Evolutionary conservation across 1,140 invertebrate species (phyloP).

Genomic region (Delia radicum): DNA sequence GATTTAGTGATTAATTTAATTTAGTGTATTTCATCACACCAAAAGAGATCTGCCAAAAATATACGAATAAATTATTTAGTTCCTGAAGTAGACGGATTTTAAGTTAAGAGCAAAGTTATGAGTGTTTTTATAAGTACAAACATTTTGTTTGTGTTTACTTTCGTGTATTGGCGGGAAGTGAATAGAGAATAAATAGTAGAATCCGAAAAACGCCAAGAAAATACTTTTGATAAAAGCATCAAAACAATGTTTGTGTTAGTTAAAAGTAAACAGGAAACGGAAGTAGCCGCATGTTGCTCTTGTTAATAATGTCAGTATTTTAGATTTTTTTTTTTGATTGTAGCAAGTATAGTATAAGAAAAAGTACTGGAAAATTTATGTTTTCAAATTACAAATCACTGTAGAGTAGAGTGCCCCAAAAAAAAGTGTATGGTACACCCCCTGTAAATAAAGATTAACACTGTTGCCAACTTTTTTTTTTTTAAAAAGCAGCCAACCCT

Average conservation of each 20-base stretch:
- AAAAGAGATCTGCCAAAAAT: slow-evolving; percentile 15
- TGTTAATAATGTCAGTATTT: neutral
- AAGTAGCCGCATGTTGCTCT: neutral
- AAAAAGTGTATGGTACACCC: too few species aligned
- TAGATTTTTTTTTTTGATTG: too few species aligned
- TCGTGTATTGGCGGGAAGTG: too few species aligned
- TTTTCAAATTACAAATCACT: neutral
- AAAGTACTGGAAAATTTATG: neutral
- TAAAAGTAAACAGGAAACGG: neutral
- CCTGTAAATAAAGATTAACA: too few species aligned
- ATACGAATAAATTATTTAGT: too few species aligned
- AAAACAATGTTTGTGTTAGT: neutral
- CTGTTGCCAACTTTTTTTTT: too few species aligned
- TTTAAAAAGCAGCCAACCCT: too few species aligned
- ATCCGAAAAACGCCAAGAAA: neutral
- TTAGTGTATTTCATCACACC: too few species aligned
- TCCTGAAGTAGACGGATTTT: too few species aligned
- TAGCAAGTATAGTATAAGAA: neutral
- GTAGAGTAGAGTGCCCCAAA: neutral
- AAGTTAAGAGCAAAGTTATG: too few species aligned
- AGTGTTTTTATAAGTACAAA: neutral
- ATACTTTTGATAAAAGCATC: neutral
- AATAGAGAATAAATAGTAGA: too few species aligned
- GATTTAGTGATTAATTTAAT: neutral
- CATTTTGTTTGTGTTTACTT: neutral